Evolutionary conservation across 1,140 invertebrate genomes (phyloP), one percentile per base, ranked within the genome.

Genomic region (Drosophila ambigua): DNA sequence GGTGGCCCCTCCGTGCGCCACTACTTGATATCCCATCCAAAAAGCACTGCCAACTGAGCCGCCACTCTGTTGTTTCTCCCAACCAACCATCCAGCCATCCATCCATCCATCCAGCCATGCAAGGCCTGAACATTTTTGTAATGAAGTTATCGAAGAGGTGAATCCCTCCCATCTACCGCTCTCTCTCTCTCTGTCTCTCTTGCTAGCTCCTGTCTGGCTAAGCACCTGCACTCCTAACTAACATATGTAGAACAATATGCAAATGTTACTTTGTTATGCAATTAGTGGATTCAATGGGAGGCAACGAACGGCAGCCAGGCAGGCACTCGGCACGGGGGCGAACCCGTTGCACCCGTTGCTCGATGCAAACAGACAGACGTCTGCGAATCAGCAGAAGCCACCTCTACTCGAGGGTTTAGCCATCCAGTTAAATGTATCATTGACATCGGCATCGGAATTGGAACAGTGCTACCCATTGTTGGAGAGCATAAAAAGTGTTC

Each of bases 231-330:
- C 48, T 39, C 54, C 55, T 68, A 68, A 87, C 54, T 63, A 87
- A 73, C 75, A 82, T 88, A 83, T 87, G 82, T 83, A 61, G 83
- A 73, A 81, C 83, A 87, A 87, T 88, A 87, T 87, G 83, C 83
- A 88, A 90, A 90, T 90, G 88, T 90, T 90, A 90, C 88, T 90
- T 90, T 90, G 88, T 90, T 90, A 90, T 90, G 88, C 88, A 90
- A 90, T 90, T 90, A 90, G 88, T 90, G 88, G 82, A 90, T 90
- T 90, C 81, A 89, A 90, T 90, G 80, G 72, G 60, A 90, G 72
- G 46, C 82, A 74, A 66, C 59, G 68, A 41, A 71, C 72, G 61
- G 65, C 59, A 67, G 74, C 63, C 24, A 41, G 24, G 7, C 8
- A 9, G 31, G 8, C 48, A 20, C 60, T 74, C 54, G 64, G 73